A percentile compares a stretch with the other conserved stretches of the same genome.
phyloP scores from a whole-genome alignment of 64 coral and sea anemone genomes.

The Catalaphyllia jardinei region DNA sequence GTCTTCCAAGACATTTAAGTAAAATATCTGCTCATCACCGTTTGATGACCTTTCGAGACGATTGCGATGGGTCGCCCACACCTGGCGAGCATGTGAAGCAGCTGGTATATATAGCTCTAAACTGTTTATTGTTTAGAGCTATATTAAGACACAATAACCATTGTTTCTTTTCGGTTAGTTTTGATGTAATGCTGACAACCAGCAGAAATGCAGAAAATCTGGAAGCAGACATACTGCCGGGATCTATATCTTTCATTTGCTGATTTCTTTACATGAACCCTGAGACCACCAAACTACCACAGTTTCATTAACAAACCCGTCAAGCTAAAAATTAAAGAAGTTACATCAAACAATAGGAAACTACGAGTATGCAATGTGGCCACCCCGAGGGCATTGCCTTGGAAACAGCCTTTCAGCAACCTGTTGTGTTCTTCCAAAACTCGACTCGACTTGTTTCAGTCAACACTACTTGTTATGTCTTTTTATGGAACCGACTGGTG shows the following conservation, averaged over 20 bases:
- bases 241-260: background rate
- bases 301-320: too few species aligned
- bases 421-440: too few species aligned
- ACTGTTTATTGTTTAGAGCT: too few species aligned
- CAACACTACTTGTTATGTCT: background rate
- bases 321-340: too few species aligned
- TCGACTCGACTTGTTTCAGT: background rate
- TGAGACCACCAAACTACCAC: background rate
- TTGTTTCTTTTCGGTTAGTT: too few species aligned
- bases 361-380: background rate
- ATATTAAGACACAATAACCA: too few species aligned
- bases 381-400: background rate
- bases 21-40: background rate
- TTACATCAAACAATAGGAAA: too few species aligned
- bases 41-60: background rate
- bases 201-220: background rate
- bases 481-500: background rate
- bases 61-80: background rate
- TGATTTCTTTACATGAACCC: background rate
- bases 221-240: background rate
- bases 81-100: too few species aligned
- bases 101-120: too few species aligned
- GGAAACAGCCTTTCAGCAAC: background rate
- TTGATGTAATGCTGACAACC: background rate
- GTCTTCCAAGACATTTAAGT: background rate